These are phyloP conservation scores for Tinea pellionella DNA, from an alignment of 2,888 invertebrate genomes.

Conservation along the genomic window DNA sequence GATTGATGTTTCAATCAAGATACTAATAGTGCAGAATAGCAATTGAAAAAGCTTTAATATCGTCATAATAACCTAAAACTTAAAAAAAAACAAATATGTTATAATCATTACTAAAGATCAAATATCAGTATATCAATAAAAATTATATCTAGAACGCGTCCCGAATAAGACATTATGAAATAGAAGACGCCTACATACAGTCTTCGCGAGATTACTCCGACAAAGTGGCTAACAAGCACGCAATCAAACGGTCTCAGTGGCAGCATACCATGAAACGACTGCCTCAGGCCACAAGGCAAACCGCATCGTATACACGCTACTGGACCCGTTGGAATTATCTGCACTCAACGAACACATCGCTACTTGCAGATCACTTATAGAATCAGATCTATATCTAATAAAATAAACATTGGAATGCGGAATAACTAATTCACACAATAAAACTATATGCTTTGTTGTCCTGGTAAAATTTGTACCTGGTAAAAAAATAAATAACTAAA, in stretches of 20 bases:
- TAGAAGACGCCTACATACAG: not conserved
- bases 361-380: not conserved
- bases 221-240: not conserved
- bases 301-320: conserved; percentile 16
- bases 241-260: not conserved
- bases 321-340: not conserved
- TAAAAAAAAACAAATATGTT: no score
- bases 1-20: not conserved
- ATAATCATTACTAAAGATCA: no score
- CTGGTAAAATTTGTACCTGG: no score
- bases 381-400: no score
- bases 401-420: no score
- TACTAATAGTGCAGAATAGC: not conserved
- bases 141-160: not conserved
- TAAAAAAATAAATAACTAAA: no score
- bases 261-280: not conserved
- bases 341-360: not conserved
- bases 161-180: not conserved
- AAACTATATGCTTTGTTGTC: no score
- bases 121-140: not conserved
- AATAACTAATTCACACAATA: no score
- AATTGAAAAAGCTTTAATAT: not conserved
- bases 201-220: not conserved
- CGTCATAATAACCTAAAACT: no score
- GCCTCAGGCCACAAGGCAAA: conserved; percentile 35